Conservation (phyloP, 2,113 vertebrate genomes). For the Crotalus tigris region DNA sequence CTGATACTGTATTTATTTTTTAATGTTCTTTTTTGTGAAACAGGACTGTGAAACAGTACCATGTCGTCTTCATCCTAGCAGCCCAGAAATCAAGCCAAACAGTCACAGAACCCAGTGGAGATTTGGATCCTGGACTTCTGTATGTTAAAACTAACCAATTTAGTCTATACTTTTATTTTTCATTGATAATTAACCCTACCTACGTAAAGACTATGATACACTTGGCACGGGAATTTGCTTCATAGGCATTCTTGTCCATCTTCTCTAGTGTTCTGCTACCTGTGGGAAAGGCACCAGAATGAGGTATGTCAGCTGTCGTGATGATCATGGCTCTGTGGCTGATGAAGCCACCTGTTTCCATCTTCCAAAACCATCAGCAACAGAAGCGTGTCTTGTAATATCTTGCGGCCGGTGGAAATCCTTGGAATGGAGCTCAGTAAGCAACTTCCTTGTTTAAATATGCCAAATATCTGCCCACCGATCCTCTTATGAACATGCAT, state of each 20-base stretch:
- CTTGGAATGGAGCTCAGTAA: constrained; percentile 92
- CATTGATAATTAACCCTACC: background rate
- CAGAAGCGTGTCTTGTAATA: constrained; percentile 82
- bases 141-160: constrained; percentile 56
- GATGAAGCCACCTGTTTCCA: constrained; percentile 84
- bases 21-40: background rate
- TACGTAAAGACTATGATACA: background rate
- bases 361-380: constrained; percentile 83
- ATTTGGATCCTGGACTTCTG: constrained; percentile 97
- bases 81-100: constrained; percentile 76
- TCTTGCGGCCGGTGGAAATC: constrained; percentile 95
- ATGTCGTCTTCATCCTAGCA: constrained; percentile 80
- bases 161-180: background rate
- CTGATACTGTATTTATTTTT: constrained; percentile 10
- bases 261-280: constrained; percentile 86
- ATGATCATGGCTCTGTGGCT: constrained; percentile 90
- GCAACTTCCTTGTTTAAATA: constrained; percentile 21
- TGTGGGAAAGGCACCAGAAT: constrained; percentile 92
- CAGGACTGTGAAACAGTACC: constrained; percentile 91
- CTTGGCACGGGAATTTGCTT: background rate
- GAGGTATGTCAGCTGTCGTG: constrained; percentile 96
- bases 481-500: background rate
- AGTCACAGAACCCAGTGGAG: constrained; percentile 91
- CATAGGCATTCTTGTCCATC: constrained; percentile 25
- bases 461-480: background rate